phyloP scores from a whole-genome alignment of 2,888 invertebrate species.

The Pseudococcus jackbeardsleyi region DNA sequence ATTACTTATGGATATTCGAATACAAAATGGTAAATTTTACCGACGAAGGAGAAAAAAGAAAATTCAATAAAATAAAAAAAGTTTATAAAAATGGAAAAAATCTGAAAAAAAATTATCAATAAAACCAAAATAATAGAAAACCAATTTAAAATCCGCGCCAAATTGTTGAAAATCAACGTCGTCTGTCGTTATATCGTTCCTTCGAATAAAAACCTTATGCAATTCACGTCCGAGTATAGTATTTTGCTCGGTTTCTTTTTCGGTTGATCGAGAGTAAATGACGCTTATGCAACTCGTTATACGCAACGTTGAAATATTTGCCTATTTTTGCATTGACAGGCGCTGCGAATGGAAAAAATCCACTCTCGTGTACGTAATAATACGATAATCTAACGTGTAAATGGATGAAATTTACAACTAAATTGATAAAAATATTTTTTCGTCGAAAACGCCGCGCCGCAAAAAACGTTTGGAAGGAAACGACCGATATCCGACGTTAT shows the following conservation, averaged over 20 bases:
- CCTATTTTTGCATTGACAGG: constrained; percentile 4
- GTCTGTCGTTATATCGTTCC: not conserved
- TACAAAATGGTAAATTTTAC: too few species aligned
- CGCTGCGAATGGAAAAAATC: not conserved
- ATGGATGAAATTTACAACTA: constrained; percentile 36
- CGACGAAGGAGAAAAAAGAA: too few species aligned
- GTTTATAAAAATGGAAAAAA: not conserved
- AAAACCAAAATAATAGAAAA: not conserved
- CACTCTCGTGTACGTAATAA: constrained; percentile 16
- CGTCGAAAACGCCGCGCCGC: not conserved
- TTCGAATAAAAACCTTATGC: not conserved
- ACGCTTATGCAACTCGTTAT: not conserved
- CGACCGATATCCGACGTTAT: constrained; percentile 6
- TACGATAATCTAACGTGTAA: constrained; percentile 30
- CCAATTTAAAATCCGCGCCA: not conserved
- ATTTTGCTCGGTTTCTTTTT: not conserved
- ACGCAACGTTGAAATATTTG: constrained; percentile 17
- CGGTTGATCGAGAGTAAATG: not conserved
- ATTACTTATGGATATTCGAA: not conserved
- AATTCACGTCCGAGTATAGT: not conserved
- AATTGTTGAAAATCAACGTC: not conserved
- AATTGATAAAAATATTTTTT: constrained; percentile 35
- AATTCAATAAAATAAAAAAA: too few species aligned
- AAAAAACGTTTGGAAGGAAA: constrained; percentile 10
- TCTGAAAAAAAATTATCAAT: not conserved